These are phyloP conservation scores for Drosophila bocqueti DNA, from an alignment of 1,140 invertebrate species.

Conservation along the genomic window DNA sequence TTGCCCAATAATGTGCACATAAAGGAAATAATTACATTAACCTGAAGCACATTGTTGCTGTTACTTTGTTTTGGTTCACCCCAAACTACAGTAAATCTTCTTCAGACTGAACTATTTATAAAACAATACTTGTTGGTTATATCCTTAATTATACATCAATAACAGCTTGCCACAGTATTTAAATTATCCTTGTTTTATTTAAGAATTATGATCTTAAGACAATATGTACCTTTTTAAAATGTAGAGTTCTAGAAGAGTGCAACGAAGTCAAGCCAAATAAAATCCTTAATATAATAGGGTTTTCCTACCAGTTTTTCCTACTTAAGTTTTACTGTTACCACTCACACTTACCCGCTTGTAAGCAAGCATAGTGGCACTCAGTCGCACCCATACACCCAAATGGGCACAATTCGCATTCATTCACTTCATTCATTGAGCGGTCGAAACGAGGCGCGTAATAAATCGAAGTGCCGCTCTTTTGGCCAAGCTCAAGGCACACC, in stretches of 20 bases:
- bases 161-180: too few relatives aligned
- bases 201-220: neutral
- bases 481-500: constrained; percentile 52
- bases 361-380: neutral
- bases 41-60: constrained; percentile 41
- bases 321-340: neutral
- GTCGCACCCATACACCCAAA: constrained; percentile 6
- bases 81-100: neutral
- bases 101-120: neutral
- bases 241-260: neutral
- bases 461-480: constrained; percentile 50
- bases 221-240: neutral
- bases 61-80: constrained; percentile 6
- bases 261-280: neutral
- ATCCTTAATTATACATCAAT: too few relatives aligned
- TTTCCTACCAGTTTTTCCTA: neutral
- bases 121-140: neutral
- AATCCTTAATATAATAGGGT: neutral
- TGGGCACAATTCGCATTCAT: constrained; percentile 40
- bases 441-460: constrained; percentile 50
- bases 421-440: constrained; percentile 53
- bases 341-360: neutral
- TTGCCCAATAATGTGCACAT: constrained; percentile 49
- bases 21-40: constrained; percentile 67
- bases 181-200: neutral